Conservation (phyloP, 2,113 vertebrate species). For the Trematocara nigrifrons region DNA sequence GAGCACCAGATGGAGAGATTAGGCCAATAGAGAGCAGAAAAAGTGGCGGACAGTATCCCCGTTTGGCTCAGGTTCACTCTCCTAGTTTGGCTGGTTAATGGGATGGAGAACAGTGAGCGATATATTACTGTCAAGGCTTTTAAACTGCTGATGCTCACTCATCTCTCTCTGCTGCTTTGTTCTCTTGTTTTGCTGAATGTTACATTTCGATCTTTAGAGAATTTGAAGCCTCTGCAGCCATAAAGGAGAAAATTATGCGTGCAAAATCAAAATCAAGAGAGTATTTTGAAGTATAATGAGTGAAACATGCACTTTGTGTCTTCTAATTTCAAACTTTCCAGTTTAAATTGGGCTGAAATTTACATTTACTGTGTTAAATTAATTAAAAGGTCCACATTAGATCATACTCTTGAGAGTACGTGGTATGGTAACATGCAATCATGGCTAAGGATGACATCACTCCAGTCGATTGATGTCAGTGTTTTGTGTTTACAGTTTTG, state of each 20-base stretch:
- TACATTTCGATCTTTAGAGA: not conserved
- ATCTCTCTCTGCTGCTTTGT: conserved; percentile 42
- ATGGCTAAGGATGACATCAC: not conserved
- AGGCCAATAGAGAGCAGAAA: conserved; percentile 46
- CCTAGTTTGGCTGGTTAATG: conserved; percentile 67
- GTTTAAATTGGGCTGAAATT: not conserved
- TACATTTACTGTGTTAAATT: not conserved
- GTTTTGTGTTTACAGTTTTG: not conserved
- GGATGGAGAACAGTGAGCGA: conserved; percentile 58
- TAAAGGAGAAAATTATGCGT: not conserved
- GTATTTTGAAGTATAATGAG: not conserved
- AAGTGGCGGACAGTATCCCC: conserved; percentile 64
- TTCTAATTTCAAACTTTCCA: not conserved
- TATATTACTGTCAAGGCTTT: conserved; percentile 32
- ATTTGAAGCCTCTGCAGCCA: not conserved
- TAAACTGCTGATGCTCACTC: conserved; percentile 48
- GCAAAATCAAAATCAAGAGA: not conserved
- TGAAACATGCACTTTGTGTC: not conserved
- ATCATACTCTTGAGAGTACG: not conserved
- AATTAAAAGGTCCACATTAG: not conserved
- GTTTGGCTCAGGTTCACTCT: conserved; percentile 67
- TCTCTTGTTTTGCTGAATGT: not conserved
- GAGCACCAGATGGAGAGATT: conserved; percentile 72
- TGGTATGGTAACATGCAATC: not conserved
- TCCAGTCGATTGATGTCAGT: not conserved